These are phyloP conservation scores for Diarsia rubi DNA, from an alignment of 2,888 invertebrate species.

Conservation along the genomic window DNA sequence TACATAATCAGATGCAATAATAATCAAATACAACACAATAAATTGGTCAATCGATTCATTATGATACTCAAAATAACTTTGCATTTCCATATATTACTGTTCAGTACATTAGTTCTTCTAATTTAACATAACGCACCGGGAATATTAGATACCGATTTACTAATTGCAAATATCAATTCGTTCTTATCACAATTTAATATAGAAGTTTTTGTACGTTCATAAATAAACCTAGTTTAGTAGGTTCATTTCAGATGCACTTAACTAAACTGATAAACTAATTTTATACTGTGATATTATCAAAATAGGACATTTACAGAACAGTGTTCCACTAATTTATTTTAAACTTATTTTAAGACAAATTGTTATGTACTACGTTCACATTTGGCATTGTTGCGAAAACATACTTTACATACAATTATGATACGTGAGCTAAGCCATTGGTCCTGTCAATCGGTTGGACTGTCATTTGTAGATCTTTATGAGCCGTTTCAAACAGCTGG, in stretches of 20 bases:
- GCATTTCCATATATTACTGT: constrained; percentile 44
- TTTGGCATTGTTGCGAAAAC: background rate
- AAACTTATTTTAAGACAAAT: background rate
- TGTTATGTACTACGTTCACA: background rate
- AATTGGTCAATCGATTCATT: constrained; percentile 40
- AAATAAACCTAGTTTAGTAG: background rate
- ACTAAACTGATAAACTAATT: background rate
- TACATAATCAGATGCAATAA: background rate
- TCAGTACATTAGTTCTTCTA: constrained; percentile 35
- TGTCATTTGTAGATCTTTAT: no score
- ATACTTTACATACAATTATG: background rate
- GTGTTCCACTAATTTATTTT: background rate
- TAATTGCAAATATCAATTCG: constrained; percentile 54
- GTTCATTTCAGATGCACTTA: background rate
- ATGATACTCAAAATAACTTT: constrained; percentile 54
- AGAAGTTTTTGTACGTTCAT: background rate
- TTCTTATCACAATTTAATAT: background rate
- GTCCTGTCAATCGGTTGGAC: no score
- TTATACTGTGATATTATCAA: background rate
- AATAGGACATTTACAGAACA: background rate
- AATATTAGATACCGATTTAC: constrained; percentile 29
- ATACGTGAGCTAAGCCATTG: no score
- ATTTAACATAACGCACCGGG: constrained; percentile 27
- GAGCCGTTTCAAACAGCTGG: no score
- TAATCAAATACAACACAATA: constrained; percentile 26